Evolutionary conservation across 2,888 invertebrate genomes (phyloP).

Genomic region (Athalia rosae): DNA sequence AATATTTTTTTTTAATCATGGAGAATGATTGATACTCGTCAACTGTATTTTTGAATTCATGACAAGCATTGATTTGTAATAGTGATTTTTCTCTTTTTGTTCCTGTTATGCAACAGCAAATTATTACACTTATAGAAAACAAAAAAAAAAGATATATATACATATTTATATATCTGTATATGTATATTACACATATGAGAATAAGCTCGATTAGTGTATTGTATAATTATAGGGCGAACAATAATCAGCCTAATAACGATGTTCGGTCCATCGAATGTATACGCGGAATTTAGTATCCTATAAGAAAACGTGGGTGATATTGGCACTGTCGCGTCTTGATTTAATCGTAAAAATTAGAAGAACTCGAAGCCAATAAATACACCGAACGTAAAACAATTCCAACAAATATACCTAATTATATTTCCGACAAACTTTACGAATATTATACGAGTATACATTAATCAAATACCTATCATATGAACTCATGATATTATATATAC

Average conservation of each 20-base stretch:
- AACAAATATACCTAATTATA: neutral
- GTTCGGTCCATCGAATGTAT: neutral
- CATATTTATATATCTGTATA: neutral
- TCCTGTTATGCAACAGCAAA: too few species aligned
- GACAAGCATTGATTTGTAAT: too few species aligned
- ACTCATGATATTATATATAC: neutral
- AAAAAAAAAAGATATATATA: neutral
- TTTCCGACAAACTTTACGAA: neutral
- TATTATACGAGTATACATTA: neutral
- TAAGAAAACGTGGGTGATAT: too few species aligned
- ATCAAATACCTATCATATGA: neutral
- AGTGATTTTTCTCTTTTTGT: neutral
- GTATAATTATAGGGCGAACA: constrained; percentile 3
- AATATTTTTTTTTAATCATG: too few species aligned
- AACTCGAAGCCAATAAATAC: too few species aligned
- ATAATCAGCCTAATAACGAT: neutral
- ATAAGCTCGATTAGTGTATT: constrained; percentile 1
- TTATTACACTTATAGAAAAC: too few species aligned
- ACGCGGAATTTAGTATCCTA: too few species aligned
- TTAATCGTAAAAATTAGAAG: too few species aligned
- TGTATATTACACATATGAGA: neutral
- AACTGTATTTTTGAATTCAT: too few species aligned
- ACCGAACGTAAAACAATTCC: too few species aligned
- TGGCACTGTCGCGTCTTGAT: too few species aligned
- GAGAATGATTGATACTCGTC: too few species aligned